Evolutionary conservation across 1,140 invertebrate species (phyloP), one percentile per base, ranked within the genome.

Genomic region (Augochlora pura): DNA sequence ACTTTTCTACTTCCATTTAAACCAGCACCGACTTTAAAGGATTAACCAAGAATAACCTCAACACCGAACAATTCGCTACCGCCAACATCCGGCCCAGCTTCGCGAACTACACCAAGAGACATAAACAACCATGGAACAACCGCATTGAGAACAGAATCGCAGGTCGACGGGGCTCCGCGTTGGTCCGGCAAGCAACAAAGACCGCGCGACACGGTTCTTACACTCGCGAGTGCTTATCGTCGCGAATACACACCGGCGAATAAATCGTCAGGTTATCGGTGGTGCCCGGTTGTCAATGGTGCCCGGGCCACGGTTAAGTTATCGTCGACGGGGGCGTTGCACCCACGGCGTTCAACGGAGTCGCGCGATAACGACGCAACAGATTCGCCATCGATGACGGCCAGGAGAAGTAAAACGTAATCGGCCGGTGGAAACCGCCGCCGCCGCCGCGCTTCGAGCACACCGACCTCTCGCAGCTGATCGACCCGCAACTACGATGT

Each of bases 401-500:
- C 49, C n/a, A n/a, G n/a, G n/a, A 64, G 60, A 72, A 71, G 76
- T 72, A n/a, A n/a, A n/a, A 74, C 77, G 77, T 59, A 79, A 74
- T 65, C 63, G 25, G 68, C 39, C 76, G 42, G 70, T 59, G 52
- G n/a, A n/a, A n/a, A n/a, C n/a, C n/a, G n/a, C n/a, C n/a, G n/a
- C n/a, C n/a, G n/a, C n/a, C n/a, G n/a, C n/a, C n/a, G n/a, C n/a
- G n/a, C n/a, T n/a, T n/a, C n/a, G n/a, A 67, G 77, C 52, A 27
- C 67, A 32, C 16, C 52, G 27, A 49, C n/a, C 18, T n/a, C 54
- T 70, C 77, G 46, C 76, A 67, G 70, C 77, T 81, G 83, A 86
- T 86, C 83, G 80, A 82, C 64, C 81, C 81, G 67, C 63, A 84
- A 81, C 79, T 73, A 78, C 79, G 84, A 82, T 85, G 83, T 83